Percentiles rank a stretch among this genome's conserved stretches.
These are phyloP conservation scores for Stegana nigrithorax DNA, from an alignment of 2,888 invertebrate species.

Conservation along the genomic window DNA sequence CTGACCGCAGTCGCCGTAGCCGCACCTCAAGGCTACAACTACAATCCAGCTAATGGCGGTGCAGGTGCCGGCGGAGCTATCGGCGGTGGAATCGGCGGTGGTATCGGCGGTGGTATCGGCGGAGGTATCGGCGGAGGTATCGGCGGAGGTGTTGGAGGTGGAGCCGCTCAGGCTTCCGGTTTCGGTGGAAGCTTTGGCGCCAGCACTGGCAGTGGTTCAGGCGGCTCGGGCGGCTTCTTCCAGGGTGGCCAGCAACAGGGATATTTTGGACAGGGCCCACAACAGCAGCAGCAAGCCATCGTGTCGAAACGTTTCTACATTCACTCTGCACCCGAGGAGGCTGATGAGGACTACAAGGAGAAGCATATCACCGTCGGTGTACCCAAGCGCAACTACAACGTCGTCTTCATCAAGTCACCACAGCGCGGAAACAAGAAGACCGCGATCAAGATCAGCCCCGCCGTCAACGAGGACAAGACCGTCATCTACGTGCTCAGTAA, in stretches of 20 bases:
- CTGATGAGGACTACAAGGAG: constrained; percentile 61
- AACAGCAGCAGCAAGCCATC: constrained; percentile 53
- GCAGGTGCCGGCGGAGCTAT: constrained; percentile 27
- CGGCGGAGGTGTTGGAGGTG: constrained; percentile 38
- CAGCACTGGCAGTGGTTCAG: too few relatives aligned
- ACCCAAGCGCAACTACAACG: constrained; percentile 67
- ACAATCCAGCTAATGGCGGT: constrained; percentile 48
- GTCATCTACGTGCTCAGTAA: constrained; percentile 68
- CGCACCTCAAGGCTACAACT: constrained; percentile 66
- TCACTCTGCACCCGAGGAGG: constrained; percentile 68
- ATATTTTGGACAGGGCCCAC: constrained; percentile 34
- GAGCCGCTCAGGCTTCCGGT: constrained; percentile 30
- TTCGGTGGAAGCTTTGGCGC: neutral
- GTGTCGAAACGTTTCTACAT: constrained; percentile 67
- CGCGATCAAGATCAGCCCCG: constrained; percentile 62
- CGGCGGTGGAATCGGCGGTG: constrained; percentile 34
- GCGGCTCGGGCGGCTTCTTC: constrained; percentile 9
- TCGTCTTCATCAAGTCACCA: constrained; percentile 68
- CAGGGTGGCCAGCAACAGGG: constrained; percentile 36
- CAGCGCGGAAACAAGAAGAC: constrained; percentile 57
- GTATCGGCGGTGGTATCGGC: constrained; percentile 29
- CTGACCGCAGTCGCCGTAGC: constrained; percentile 60
- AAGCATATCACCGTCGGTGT: constrained; percentile 65
- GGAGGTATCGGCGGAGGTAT: neutral
- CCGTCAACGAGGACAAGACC: constrained; percentile 67